phyloP scores from a whole-genome alignment of 1,140 invertebrate species.

The Bombus impatiens region DNA sequence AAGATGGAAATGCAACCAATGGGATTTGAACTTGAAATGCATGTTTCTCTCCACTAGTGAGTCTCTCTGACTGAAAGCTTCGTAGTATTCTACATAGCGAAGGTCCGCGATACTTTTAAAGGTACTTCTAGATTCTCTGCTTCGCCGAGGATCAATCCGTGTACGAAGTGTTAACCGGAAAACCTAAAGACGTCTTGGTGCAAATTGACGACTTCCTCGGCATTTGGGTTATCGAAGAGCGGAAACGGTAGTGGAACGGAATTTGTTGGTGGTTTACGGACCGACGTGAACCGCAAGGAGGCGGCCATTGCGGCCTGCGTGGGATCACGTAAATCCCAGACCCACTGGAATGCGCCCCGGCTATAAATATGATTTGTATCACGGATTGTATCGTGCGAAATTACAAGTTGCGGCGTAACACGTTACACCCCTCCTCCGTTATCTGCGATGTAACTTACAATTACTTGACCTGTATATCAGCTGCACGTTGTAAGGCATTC shows the following conservation, averaged over 20 bases:
- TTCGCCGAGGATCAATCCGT: neutral
- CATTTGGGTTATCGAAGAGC: neutral
- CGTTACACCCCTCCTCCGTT: neutral
- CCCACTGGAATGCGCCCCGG: conserved; percentile 4
- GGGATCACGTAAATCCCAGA: neutral
- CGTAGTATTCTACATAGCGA: too few relatives aligned
- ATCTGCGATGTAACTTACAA: conserved; percentile 39
- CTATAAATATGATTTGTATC: conserved; percentile 53
- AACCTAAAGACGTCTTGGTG: neutral
- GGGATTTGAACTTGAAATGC: neutral
- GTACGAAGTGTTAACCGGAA: neutral
- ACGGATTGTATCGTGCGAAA: conserved; percentile 36
- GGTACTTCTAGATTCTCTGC: neutral
- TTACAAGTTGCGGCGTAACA: conserved; percentile 39
- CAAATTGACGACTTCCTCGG: conserved; percentile 10
- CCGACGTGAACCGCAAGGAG: neutral
- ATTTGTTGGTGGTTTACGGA: conserved; percentile 27
- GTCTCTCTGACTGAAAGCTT: neutral
- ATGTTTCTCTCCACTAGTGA: neutral
- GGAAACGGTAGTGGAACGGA: conserved; percentile 20
- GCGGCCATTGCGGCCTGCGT: neutral
- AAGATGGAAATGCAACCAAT: neutral
- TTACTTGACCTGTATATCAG: conserved; percentile 18
- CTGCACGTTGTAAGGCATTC: neutral
- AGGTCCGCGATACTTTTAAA: neutral